These are phyloP conservation scores for Bothrops jararaca DNA, from an alignment of 2,113 vertebrate genomes.

Conservation along the genomic window DNA sequence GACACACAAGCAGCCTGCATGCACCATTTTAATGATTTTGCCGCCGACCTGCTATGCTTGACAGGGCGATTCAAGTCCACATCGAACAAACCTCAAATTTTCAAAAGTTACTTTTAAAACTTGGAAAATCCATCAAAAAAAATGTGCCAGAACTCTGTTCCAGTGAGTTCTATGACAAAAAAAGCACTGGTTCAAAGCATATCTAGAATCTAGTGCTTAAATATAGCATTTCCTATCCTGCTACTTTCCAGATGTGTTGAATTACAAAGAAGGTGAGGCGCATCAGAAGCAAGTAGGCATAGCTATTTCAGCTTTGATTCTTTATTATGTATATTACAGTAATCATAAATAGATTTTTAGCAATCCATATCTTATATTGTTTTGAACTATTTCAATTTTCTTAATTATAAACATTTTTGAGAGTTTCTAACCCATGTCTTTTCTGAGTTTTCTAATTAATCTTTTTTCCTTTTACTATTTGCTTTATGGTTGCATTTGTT, in stretches of 20 bases:
- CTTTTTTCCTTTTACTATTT: not conserved
- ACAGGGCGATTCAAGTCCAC: too few relatives aligned
- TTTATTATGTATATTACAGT: not conserved
- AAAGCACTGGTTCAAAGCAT: not conserved
- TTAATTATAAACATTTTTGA: not conserved
- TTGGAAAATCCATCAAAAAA: too few relatives aligned
- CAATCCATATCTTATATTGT: not conserved
- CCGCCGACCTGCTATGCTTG: too few relatives aligned
- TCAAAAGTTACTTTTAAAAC: too few relatives aligned
- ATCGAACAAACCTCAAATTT: too few relatives aligned
- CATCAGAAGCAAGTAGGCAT: not conserved
- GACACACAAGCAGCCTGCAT: too few relatives aligned
- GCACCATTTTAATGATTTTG: too few relatives aligned
- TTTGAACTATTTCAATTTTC: not conserved
- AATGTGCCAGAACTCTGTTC: too few relatives aligned
- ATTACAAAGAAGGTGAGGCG: not conserved
- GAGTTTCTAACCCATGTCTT: not conserved
- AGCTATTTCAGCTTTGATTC: not conserved
- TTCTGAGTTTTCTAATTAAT: not conserved
- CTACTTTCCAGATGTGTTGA: not conserved
- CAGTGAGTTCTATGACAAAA: too few relatives aligned
- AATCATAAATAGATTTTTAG: not conserved
- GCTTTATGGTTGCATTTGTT: not conserved
- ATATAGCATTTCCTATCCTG: not conserved
- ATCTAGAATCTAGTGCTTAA: not conserved